Evolutionary conservation across 2,797 vertebrate species (phyloP).

Genomic region (Alosa sapidissima): DNA sequence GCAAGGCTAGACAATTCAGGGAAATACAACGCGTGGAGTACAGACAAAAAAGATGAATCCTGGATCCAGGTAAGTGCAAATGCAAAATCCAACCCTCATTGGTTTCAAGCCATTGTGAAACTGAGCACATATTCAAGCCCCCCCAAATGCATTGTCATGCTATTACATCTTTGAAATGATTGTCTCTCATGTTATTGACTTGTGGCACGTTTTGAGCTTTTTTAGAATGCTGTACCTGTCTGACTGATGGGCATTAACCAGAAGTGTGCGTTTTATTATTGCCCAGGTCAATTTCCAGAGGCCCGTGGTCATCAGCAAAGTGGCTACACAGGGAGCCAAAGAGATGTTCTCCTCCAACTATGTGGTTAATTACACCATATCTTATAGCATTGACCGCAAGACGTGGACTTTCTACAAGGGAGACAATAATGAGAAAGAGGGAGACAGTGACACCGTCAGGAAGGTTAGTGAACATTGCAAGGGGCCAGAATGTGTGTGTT

Average conservation of each 20-base stretch:
- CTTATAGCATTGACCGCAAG: conserved; percentile 85
- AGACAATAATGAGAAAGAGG: conserved; percentile 73
- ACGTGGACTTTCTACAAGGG: conserved; percentile 89
- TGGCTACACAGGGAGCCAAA: conserved; percentile 91
- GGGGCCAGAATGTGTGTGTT: neutral
- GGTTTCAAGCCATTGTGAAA: neutral
- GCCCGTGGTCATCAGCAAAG: conserved; percentile 86
- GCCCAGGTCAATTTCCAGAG: conserved; percentile 88
- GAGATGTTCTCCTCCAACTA: conserved; percentile 75
- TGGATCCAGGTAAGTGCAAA: conserved; percentile 86
- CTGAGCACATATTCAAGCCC: too few species aligned
- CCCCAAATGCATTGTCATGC: neutral
- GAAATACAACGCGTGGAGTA: conserved; percentile 93
- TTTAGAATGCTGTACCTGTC: neutral
- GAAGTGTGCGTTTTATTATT: neutral
- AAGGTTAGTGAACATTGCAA: conserved; percentile 69
- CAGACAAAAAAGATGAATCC: conserved; percentile 56
- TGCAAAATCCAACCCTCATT: neutral
- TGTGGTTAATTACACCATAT: conserved; percentile 76
- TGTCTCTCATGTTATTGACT: neutral
- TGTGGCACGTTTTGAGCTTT: neutral
- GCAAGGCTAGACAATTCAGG: conserved; percentile 88
- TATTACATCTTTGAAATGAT: neutral
- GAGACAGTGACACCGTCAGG: conserved; percentile 72
- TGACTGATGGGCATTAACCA: neutral